Evolutionary conservation across 2,113 vertebrate genomes (phyloP), one percentile per base, ranked within the genome.

Genomic region (Nothobranchius kuhntae): DNA sequence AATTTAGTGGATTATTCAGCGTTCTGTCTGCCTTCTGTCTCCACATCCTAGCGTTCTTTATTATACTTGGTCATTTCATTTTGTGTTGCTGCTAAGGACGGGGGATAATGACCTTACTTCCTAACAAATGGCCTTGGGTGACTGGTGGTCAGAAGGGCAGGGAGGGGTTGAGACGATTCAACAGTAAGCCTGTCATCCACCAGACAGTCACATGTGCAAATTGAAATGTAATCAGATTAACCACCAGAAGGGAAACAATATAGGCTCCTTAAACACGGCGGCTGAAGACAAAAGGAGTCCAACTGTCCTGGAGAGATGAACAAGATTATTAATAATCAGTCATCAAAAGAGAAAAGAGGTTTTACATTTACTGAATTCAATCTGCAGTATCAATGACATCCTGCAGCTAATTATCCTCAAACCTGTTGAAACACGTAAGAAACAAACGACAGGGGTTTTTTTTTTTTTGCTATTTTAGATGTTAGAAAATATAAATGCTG

Each of bases 161-260:
- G 26, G 65, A 54, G 75, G 79, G 73, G 35, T 51, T 66, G 75
- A 70, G 85, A 61, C 77, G 79, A 53, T 80, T 78, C 78, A 73
- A 73, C 82, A 80, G 68, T 88, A 86, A 89, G 85, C 78, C 77
- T 83, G 82, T 84, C 85, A 84, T 85, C 85, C 77, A 90, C 65
- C 86, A 85, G 86, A 87, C 82, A 80, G 86, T 90, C 84, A 85
- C 88, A 92, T 91, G 91, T 87, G 71, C 87, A 89, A 91, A 91
- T 87, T 83, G 84, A 88, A 87, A 84, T 70, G 68, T 88, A 91
- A 91, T 90, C 71, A 89, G 86, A 92, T 89, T 91, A 92, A 61
- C 61, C 75, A 64, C 52, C 66, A 87, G 78, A 85, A 73, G 79
- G 77, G 78, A 91, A 87, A 87, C 69, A 89, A 83, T 84, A 62